Evolutionary conservation across 2,888 invertebrate species (phyloP), one percentile per base, ranked within the genome.

Genomic region (Gymnosoma rotundatum): DNA sequence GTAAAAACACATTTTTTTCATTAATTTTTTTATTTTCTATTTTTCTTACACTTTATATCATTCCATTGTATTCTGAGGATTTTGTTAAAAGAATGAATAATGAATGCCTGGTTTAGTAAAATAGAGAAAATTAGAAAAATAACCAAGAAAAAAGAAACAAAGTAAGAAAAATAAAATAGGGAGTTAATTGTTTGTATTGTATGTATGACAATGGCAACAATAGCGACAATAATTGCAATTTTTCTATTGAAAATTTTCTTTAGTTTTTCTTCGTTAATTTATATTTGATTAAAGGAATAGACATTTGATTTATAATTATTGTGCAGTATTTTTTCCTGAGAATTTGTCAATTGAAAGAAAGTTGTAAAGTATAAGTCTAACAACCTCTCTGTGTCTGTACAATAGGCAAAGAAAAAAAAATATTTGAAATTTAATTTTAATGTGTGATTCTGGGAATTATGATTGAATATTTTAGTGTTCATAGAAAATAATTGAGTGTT

Each of bases 171-270:
- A n/a, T n/a, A n/a, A 69, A 78, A 56, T 54, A 78, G 73, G 66
- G 74, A 81, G 81, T 78, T 84, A 84, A 84, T 84, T 84, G 84
- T 84, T 81, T 81, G 81, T 18, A 84, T 81, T 78, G 81, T 81
- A 70, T 74, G 78, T 84, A 72, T 78, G 84, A 84, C 84, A 84
- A 84, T 84, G 61, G 81, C 74, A 78, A 74, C 78, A 84, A 84
- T 84, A 81, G 81, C 74, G 74, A 74, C 78, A 84, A 84, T 84
- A 81, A 84, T 84, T 84, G 81, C 84, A 84, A 81, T 81, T 81
- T 80, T 81, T 74, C 78, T 38, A 70, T 63, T 69, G 67, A 76
- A 63, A 50, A 58, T 63, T 56, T 61, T 74, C 38, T 81, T 48
- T 52, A 52, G 3, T 50, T 72, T 78, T 56, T 60, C 32, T 20